Conservation (phyloP, 2,888 invertebrate genomes). For the Amphiduros pacificus region DNA sequence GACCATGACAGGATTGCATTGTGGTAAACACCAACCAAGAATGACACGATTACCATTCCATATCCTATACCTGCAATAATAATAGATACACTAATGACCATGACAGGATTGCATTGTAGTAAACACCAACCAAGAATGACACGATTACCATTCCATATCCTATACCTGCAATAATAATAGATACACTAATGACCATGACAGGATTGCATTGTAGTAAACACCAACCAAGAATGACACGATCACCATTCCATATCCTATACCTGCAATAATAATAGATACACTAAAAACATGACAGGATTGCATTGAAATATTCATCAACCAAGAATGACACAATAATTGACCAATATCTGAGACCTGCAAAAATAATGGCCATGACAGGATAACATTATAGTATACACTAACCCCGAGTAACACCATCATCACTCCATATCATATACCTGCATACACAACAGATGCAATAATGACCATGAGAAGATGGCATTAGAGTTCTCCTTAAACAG, state of each 20-base stretch:
- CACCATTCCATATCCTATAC: conserved; percentile 59
- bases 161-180: conserved; percentile 24
- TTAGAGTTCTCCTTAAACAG: not conserved
- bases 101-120: conserved; percentile 8
- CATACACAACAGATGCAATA: too few relatives aligned
- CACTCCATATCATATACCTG: not conserved
- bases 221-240: conserved; percentile 28
- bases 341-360: too few relatives aligned
- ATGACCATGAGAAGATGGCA: not conserved
- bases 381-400: not conserved
- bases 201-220: conserved; percentile 37
- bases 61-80: conserved; percentile 3
- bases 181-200: conserved; percentile 46
- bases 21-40: conserved; percentile 7
- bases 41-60: conserved; percentile 2
- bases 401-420: not conserved
- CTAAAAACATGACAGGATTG: too few relatives aligned
- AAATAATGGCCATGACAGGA: too few relatives aligned
- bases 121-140: conserved; percentile 5
- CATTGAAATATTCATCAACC: too few relatives aligned
- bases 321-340: too few relatives aligned
- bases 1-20: conserved; percentile 9
- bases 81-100: conserved; percentile 9
- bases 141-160: conserved; percentile 3
- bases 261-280: too few relatives aligned